Base-by-base conservation (phyloP, 2,888 invertebrate genomes). In the Amiota minor region DNA sequence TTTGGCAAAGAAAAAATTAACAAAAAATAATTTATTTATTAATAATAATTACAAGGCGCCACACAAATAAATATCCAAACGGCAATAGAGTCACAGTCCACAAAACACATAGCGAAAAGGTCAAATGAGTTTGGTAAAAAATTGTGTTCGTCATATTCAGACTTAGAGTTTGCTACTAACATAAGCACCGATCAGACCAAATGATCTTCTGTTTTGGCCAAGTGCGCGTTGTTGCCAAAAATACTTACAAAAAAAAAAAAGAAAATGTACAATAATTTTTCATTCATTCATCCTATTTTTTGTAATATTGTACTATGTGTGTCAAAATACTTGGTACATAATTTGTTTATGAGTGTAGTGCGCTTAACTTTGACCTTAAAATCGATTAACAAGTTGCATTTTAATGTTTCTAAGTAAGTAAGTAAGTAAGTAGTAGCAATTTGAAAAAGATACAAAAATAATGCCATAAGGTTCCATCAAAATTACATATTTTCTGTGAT, bases 331-430 rank as follows among this genome's bases (percentile, higher is more conserved):
- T 50, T 49, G 68, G 71, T 65, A 67, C 74, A 80, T 74, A 79
- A 80, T 74, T 73, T 77, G 75, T 84, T 84, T 84, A 83, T 85
- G 53, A 53, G 16, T 20, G 77, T 80, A 84, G 85, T 82, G 85
- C 82, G 85, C 80, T 85, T 83, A 77, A 77, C 76, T 76, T 80
- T 83, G 82, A 83, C 82, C 84, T 84, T 83, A 83, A 83, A 76
- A 77, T 76, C 35, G 35, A 35, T 35, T 35, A 35, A 35, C 35
- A 35, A 35, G 35, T 35, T 35, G 2, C 6, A 35, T 35, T 35
- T 35, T 35, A 35, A 35, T 35, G 35, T 6, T 35, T 35, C 0
- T 35, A 35, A 35, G 35, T 35, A 35, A 6, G 23, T 23, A 23
- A 1, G 3, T 23, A 23, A 1, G 3, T 23, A 23, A 1, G 6